Evolutionary conservation across 2,797 vertebrate genomes (phyloP).

Genomic region (Rhinella marina): DNA sequence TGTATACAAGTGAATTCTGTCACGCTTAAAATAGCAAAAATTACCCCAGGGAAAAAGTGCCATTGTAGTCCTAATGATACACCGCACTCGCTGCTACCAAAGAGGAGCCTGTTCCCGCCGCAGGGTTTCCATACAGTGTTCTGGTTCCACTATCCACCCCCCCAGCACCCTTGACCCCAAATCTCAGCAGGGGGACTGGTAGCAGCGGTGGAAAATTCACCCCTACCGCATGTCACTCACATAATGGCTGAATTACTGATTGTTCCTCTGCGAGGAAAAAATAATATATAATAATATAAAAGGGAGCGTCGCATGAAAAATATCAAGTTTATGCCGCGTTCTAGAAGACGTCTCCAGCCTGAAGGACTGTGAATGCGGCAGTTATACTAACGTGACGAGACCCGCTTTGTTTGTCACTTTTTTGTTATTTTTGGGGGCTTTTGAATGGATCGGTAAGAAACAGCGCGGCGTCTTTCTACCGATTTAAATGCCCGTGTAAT

Average conservation of each 20-base stretch:
- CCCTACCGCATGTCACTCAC: slow-evolving; percentile 36
- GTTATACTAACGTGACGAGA: slow-evolving; percentile 21
- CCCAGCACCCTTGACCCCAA: slow-evolving; percentile 38
- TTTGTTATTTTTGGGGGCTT: slow-evolving; percentile 55
- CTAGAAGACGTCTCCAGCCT: slow-evolving; percentile 7
- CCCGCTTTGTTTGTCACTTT: slow-evolving; percentile 65
- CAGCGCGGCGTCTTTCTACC: slow-evolving; percentile 66
- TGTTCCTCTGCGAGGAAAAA: slow-evolving; percentile 29
- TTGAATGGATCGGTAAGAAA: slow-evolving; percentile 65
- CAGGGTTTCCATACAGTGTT: slow-evolving; percentile 37
- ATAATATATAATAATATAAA: background rate
- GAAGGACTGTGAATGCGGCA: slow-evolving; percentile 19
- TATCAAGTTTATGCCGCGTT: background rate
- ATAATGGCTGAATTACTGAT: slow-evolving; percentile 47
- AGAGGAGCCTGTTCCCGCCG: slow-evolving; percentile 8
- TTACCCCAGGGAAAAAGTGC: slow-evolving; percentile 30
- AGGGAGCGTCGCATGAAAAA: background rate
- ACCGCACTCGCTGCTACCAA: slow-evolving; percentile 13
- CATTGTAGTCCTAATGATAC: slow-evolving; percentile 51
- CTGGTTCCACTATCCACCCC: slow-evolving; percentile 20
- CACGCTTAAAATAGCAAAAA: slow-evolving; percentile 44
- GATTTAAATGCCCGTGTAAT: slow-evolving; percentile 73
- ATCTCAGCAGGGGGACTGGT: slow-evolving; percentile 30
- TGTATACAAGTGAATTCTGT: slow-evolving; percentile 34
- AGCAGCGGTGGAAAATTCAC: slow-evolving; percentile 16